Evolutionary conservation across 2,113 vertebrate genomes (phyloP).

Genomic region (Apodemus speciosus): DNA sequence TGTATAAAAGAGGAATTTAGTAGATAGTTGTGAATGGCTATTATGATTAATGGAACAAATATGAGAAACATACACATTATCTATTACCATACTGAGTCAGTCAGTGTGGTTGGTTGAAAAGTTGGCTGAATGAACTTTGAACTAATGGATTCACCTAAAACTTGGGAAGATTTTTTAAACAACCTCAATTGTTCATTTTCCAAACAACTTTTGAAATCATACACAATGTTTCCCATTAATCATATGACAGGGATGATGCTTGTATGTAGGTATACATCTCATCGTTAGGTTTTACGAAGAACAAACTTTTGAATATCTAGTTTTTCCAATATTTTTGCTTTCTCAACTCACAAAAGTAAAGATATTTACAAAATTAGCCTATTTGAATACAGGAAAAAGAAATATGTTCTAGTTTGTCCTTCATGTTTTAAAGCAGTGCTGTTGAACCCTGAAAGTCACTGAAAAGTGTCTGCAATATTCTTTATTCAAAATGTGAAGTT

Average conservation of each 20-base stretch:
- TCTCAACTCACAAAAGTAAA: neutral
- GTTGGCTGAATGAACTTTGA: neutral
- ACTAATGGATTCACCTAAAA: neutral
- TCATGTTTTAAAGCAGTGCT: neutral
- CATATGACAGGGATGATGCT: neutral
- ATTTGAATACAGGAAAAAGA: neutral
- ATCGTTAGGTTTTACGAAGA: neutral
- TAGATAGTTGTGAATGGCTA: constrained; percentile 38
- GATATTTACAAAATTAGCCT: neutral
- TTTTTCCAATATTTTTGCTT: neutral
- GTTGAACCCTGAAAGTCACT: constrained; percentile 1
- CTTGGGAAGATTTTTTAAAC: neutral
- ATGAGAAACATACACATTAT: neutral
- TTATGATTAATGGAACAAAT: constrained; percentile 32
- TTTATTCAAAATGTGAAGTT: neutral
- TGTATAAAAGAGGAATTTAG: constrained; percentile 12
- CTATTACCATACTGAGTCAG: neutral
- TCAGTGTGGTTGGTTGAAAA: neutral
- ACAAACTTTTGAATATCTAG: neutral
- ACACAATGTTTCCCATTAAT: neutral
- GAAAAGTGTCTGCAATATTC: neutral
- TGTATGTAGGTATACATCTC: neutral
- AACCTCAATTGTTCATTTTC: neutral
- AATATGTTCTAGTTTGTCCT: neutral
- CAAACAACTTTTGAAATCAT: constrained; percentile 11